Evolutionary conservation across 1,140 invertebrate species (phyloP).

Genomic region (Polypedilum pembai): DNA sequence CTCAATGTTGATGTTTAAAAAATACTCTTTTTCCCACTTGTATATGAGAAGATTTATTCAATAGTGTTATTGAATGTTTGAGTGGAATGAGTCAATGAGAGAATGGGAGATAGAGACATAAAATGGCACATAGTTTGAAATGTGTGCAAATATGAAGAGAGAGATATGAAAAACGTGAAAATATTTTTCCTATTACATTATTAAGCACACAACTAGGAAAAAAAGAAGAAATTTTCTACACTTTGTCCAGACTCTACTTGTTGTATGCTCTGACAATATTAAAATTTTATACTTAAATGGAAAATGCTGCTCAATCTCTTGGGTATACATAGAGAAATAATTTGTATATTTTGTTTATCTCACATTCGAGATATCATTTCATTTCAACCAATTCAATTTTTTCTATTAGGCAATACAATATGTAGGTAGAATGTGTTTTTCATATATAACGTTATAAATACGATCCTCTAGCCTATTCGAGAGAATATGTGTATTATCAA

Average conservation of each 20-base stretch:
- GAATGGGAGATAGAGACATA: background rate
- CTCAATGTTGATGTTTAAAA: background rate
- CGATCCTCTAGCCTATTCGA: background rate
- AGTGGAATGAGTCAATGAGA: background rate
- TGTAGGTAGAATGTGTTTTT: background rate
- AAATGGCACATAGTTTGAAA: background rate
- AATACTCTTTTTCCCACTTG: background rate
- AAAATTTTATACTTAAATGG: background rate
- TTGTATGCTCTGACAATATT: background rate
- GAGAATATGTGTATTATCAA: background rate
- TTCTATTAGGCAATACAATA: slow-evolving; percentile 12
- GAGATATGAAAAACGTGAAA: slow-evolving; percentile 27
- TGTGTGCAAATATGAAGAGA: background rate
- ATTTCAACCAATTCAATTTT: background rate
- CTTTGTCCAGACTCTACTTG: background rate
- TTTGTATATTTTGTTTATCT: background rate
- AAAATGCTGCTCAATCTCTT: background rate
- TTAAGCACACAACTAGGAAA: no score
- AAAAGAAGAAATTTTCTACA: background rate
- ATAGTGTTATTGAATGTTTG: background rate
- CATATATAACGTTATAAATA: background rate
- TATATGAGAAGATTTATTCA: background rate
- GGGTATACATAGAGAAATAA: background rate
- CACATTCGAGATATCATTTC: background rate
- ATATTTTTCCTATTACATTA: slow-evolving; percentile 21